A percentile compares a stretch with the other conserved stretches of the same genome.
These are phyloP conservation scores for Meda fulgida DNA, from an alignment of 2,797 vertebrate species.

Conservation along the genomic window DNA sequence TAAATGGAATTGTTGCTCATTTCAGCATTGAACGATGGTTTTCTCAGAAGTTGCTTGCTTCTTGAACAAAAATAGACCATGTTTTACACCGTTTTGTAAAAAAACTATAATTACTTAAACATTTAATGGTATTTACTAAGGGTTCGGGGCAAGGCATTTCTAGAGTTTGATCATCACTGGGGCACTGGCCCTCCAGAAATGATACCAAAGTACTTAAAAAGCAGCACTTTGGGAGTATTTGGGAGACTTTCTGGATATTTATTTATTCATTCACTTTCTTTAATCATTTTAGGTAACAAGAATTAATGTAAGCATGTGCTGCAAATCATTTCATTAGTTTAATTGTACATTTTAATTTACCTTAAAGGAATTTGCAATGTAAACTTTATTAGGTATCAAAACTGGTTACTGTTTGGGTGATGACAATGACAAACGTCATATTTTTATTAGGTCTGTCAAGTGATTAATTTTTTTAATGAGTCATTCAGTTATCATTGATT, in stretches of 20 bases:
- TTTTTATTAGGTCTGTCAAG: no score
- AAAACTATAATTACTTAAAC: neutral
- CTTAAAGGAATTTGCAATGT: neutral
- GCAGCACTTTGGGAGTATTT: no score
- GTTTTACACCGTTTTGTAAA: neutral
- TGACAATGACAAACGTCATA: neutral
- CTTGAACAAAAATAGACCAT: neutral
- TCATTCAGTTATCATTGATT: neutral
- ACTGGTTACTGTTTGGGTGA: neutral
- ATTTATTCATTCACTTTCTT: no score
- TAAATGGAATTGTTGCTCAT: constrained; percentile 25
- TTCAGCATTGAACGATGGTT: constrained; percentile 1
- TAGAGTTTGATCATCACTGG: neutral
- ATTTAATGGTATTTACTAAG: neutral
- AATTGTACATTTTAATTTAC: neutral
- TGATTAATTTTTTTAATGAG: neutral
- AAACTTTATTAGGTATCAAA: no score
- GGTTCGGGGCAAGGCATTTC: neutral
- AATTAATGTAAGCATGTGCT: no score
- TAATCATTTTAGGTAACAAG: no score
- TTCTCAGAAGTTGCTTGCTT: neutral
- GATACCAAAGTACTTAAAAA: neutral
- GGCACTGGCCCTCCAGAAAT: no score
- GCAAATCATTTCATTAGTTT: no score
- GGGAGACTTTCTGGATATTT: no score